Evolutionary conservation across 2,113 vertebrate genomes (phyloP).

Genomic region (Nibea coibor): DNA sequence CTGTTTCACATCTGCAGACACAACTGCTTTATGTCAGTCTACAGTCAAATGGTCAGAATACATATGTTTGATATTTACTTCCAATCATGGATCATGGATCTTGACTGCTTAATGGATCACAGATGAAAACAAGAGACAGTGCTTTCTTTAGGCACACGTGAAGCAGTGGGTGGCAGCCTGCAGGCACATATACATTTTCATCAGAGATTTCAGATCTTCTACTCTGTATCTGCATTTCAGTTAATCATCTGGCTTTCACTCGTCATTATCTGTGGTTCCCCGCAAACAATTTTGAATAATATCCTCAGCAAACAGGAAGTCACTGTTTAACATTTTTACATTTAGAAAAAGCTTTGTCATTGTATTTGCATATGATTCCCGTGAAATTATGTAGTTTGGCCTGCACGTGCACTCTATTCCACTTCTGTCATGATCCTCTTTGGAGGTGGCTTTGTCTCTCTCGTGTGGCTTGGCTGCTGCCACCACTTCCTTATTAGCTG

Average conservation of each 20-base stretch:
- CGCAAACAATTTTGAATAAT: neutral
- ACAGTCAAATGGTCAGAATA: neutral
- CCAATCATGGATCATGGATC: neutral
- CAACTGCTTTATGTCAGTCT: neutral
- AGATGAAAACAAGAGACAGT: neutral
- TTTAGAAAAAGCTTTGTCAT: neutral
- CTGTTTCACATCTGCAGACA: neutral
- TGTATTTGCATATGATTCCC: neutral
- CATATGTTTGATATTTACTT: neutral
- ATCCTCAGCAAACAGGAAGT: neutral
- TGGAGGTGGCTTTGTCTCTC: slow-evolving; percentile 90
- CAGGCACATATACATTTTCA: neutral
- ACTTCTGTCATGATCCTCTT: slow-evolving; percentile 83
- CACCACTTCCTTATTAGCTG: slow-evolving; percentile 78
- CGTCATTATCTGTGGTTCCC: neutral
- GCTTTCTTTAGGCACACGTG: neutral
- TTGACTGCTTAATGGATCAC: neutral
- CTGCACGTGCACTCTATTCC: slow-evolving; percentile 38
- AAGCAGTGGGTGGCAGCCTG: neutral
- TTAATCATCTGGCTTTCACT: neutral
- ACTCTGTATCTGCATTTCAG: neutral
- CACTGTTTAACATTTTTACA: neutral
- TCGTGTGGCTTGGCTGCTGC: slow-evolving; percentile 86
- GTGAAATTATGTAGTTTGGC: neutral
- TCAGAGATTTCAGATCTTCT: neutral